Base-by-base conservation (phyloP, 2,113 vertebrate species). In the Genyomyrus donnyi region DNA sequence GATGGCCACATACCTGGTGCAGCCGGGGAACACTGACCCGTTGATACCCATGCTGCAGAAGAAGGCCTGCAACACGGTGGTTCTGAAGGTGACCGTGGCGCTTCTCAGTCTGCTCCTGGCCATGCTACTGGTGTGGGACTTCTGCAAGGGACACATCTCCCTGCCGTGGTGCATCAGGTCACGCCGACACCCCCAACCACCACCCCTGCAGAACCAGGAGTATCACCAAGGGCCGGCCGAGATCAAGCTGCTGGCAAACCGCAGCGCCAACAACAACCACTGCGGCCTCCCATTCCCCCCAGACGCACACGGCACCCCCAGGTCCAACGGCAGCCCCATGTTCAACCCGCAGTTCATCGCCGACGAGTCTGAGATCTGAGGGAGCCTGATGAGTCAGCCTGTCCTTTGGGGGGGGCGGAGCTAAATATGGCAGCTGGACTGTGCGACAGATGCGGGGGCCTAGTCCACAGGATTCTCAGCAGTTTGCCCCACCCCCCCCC, bases 91-190 rank as follows among this genome's bases (percentile, higher is more conserved):
- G 15, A 0, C 83, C 0, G 80, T 93, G 0, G 92, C 83, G 2
- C 4, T 93, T 0, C 93, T 96, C 42, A 74, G 90, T 0, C 11
- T 96, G 66, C 35, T 88, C 48, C 91, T 96, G 62, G 31, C 93
- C 50, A 90, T 0, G 21, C 92, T 96, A 50, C 89, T 96, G 5
- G 2, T 62, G 35, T 97, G 96, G 96, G 97, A 95, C 90, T 70
- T 95, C 89, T 94, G 89, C 92, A 95, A 93, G 85, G 95, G 95
- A 1, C 93, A 95, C 90, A 27, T 95, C 19, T 77, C 91, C 56
- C 7, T 88, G 62, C 39, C 10, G 39, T 89, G 88, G 53, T 91
- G 31, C 17, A 62, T n/a, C 3, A 17, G 6, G 15, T 62, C 83
- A 42, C 19, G 46, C n/a, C 45, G 13, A 19, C 11, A 24, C 2